Evolutionary conservation across 2,113 vertebrate species (phyloP).

Genomic region (Epinephelus moara): DNA sequence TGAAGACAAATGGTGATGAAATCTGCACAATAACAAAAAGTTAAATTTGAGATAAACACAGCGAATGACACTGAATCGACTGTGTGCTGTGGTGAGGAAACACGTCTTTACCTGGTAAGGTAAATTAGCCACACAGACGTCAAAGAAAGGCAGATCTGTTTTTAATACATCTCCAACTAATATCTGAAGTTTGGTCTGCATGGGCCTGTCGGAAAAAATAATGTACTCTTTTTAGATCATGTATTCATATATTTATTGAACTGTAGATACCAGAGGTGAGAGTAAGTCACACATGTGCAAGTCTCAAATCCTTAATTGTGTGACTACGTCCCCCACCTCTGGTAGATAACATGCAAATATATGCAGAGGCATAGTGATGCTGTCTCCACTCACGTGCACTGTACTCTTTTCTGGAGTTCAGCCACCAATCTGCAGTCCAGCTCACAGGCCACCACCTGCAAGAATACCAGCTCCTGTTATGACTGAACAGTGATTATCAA

Average conservation of each 20-base stretch:
- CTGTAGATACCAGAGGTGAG: too few relatives aligned
- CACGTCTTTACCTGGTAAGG: slow-evolving; percentile 91
- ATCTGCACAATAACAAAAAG: slow-evolving; percentile 85
- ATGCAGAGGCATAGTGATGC: background rate
- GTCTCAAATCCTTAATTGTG: too few relatives aligned
- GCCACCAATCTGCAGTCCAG: slow-evolving; percentile 95
- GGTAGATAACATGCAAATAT: background rate
- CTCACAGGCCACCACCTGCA: slow-evolving; percentile 95
- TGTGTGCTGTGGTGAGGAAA: background rate
- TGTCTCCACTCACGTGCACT: slow-evolving; percentile 92
- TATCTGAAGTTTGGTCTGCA: slow-evolving; percentile 94
- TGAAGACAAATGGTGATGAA: slow-evolving; percentile 98
- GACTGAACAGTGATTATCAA: background rate
- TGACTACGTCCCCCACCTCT: too few relatives aligned
- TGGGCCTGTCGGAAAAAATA: slow-evolving; percentile 74
- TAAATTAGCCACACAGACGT: slow-evolving; percentile 96
- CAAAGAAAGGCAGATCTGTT: slow-evolving; percentile 96
- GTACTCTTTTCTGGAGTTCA: slow-evolving; percentile 98
- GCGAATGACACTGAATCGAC: background rate
- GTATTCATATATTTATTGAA: background rate
- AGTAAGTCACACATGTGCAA: too few relatives aligned
- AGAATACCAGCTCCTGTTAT: background rate
- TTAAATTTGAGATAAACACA: background rate
- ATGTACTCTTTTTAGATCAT: background rate
- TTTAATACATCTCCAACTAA: slow-evolving; percentile 95